Evolutionary conservation across 2,113 vertebrate species (phyloP).

Genomic region (Grantiella picta): DNA sequence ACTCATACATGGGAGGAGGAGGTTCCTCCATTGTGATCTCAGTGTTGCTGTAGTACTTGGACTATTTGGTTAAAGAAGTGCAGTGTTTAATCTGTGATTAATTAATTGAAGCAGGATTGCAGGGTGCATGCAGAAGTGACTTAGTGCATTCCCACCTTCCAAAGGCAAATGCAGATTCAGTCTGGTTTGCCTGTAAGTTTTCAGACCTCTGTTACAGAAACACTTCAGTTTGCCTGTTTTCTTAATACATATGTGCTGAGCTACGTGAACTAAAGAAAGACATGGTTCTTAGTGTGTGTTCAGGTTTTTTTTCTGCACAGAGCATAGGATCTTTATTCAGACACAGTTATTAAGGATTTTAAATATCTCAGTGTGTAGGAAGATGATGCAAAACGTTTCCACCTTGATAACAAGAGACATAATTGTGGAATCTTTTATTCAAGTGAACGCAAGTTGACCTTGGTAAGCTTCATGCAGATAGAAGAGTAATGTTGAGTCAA

Average conservation of each 20-base stretch:
- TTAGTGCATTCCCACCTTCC: background rate
- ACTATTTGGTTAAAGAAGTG: background rate
- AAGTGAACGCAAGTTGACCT: background rate
- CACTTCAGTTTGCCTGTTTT: background rate
- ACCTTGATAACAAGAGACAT: background rate
- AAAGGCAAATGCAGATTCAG: background rate
- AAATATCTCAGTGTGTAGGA: background rate
- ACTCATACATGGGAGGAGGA: background rate
- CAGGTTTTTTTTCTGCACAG: background rate
- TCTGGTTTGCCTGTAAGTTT: background rate
- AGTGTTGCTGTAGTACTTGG: background rate
- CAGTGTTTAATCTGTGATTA: background rate
- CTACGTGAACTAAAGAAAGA: background rate
- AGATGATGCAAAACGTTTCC: background rate
- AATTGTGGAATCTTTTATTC: background rate
- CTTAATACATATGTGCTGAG: background rate
- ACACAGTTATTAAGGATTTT: background rate
- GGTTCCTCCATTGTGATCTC: background rate
- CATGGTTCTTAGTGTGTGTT: background rate
- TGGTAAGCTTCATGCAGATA: background rate
- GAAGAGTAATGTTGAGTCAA: background rate
- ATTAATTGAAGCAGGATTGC: background rate
- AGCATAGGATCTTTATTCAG: background rate
- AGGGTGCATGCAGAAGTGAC: background rate
- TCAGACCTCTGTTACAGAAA: background rate